These are phyloP conservation scores for Gandaritis pyraliata DNA, from an alignment of 2,888 invertebrate genomes.

Conservation along the genomic window DNA sequence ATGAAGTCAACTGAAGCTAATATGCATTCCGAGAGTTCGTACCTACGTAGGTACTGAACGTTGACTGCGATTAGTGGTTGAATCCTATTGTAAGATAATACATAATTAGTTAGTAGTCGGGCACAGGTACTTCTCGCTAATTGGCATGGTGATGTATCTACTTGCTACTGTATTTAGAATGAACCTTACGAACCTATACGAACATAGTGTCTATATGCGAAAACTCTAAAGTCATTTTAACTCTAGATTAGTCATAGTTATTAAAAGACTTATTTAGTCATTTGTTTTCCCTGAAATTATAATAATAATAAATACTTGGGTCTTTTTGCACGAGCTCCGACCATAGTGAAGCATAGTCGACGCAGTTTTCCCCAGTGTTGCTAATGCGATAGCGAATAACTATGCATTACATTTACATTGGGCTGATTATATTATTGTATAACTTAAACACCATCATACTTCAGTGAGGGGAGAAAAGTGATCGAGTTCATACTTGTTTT, in stretches of 20 bases:
- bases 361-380: slow-evolving; percentile 26
- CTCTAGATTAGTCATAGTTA: too few species aligned
- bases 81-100: slow-evolving; percentile 25
- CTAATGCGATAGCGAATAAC: slow-evolving; percentile 35
- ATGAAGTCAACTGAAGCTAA: slow-evolving; percentile 14
- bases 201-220: too few species aligned
- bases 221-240: too few species aligned
- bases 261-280: too few species aligned
- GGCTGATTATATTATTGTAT: neutral
- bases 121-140: slow-evolving; percentile 5
- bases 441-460: neutral
- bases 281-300: too few species aligned
- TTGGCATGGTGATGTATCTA: neutral
- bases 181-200: slow-evolving; percentile 12
- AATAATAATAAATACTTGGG: neutral
- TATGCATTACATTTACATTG: slow-evolving; percentile 9
- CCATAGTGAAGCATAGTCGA: slow-evolving; percentile 27
- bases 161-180: neutral
- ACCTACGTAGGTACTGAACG: too few species aligned
- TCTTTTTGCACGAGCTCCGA: slow-evolving; percentile 22
- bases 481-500: too few species aligned
- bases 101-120: slow-evolving; percentile 12
- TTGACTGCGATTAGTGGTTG: slow-evolving; percentile 26
- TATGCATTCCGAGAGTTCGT: slow-evolving; percentile 14
- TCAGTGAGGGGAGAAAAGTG: too few species aligned